phyloP scores from a whole-genome alignment of 2,113 vertebrate genomes.

The Oryzias curvinotus region DNA sequence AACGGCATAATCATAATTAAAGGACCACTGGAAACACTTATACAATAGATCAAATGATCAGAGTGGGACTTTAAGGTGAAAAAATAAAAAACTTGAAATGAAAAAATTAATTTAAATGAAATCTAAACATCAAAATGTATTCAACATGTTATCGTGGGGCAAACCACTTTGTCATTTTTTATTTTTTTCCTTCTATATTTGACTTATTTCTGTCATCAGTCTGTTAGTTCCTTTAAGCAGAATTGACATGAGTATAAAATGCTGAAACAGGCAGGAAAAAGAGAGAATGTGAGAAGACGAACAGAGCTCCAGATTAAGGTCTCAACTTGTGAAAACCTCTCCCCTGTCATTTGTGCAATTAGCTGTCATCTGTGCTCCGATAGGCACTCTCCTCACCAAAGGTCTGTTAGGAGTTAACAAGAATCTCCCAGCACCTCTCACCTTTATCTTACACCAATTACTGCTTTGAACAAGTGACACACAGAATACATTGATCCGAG shows the following conservation, averaged over 20 bases:
- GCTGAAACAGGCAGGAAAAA: conserved; percentile 16
- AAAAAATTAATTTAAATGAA: no score
- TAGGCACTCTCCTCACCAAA: conserved; percentile 29
- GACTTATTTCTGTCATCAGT: conserved; percentile 19
- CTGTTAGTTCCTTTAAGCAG: conserved; percentile 35
- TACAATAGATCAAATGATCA: no score
- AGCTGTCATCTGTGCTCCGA: conserved; percentile 42
- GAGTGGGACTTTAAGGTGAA: no score
- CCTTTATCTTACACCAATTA: conserved; percentile 37
- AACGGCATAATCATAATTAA: no score
- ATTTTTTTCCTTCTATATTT: no score
- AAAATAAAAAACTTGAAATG: no score
- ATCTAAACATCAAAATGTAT: no score
- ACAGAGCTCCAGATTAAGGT: conserved; percentile 29
- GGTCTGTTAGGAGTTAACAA: conserved; percentile 39
- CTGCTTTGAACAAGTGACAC: conserved; percentile 5
- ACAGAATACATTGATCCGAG: conserved; percentile 2
- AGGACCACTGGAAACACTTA: no score
- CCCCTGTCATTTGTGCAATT: conserved; percentile 46
- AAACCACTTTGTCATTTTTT: no score
- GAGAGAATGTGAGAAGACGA: conserved; percentile 31
- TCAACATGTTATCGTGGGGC: no score
- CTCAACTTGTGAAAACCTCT: conserved; percentile 41
- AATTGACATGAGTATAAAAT: conserved; percentile 2
- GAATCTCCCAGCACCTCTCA: conserved; percentile 40